Conservation (phyloP, 1,140 invertebrate genomes). For the Odontomachus brunneus region DNA sequence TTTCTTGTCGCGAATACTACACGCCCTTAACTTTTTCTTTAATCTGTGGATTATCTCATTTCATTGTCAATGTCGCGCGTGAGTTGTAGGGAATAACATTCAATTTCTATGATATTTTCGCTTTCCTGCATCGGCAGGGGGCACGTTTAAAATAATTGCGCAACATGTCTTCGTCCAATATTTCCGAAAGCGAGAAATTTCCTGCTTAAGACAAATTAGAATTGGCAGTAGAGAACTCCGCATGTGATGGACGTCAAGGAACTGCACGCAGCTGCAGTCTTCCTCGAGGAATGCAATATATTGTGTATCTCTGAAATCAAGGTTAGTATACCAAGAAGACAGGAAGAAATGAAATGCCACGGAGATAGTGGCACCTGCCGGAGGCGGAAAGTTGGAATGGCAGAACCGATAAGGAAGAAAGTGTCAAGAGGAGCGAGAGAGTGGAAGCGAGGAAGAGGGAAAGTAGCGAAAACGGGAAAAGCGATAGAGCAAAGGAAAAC, state of each 20-base stretch:
- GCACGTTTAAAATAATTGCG: no score
- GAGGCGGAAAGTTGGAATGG: slow-evolving; percentile 40
- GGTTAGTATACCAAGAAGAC: slow-evolving; percentile 31
- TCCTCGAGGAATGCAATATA: not conserved
- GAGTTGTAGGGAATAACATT: no score
- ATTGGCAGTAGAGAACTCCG: no score
- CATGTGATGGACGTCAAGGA: not conserved
- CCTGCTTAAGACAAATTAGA: no score
- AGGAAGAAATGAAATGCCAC: slow-evolving; percentile 20
- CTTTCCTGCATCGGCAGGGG: no score
- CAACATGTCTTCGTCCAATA: no score
- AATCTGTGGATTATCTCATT: no score
- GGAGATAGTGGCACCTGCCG: slow-evolving; percentile 40
- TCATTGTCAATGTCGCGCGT: no score
- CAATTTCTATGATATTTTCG: no score
- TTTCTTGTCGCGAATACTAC: no score
- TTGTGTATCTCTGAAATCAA: slow-evolving; percentile 6
- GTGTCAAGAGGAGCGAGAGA: slow-evolving; percentile 23
- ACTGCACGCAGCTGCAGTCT: not conserved
- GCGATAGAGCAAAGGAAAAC: slow-evolving; percentile 36
- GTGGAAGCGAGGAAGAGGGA: not conserved
- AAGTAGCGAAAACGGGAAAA: slow-evolving; percentile 14
- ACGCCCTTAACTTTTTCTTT: no score
- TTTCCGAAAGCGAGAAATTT: no score
- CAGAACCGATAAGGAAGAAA: slow-evolving; percentile 55